Conservation (phyloP, 2,888 invertebrate species). For the Ctenicera cuprea region DNA sequence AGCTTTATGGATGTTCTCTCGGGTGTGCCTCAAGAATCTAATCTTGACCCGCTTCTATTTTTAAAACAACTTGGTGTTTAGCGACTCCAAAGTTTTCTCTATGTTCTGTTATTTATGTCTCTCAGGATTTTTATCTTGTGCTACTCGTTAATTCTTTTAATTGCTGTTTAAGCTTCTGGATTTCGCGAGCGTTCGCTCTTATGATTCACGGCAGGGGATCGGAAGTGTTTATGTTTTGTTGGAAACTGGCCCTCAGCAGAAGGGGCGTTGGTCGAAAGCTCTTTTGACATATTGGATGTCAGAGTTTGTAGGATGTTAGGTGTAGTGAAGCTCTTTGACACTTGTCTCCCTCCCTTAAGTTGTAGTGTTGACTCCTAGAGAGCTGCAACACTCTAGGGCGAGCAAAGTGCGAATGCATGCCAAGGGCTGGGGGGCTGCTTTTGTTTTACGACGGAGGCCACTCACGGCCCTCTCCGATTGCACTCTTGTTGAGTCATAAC, state of each 20-base stretch:
- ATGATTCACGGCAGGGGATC: conserved; percentile 32
- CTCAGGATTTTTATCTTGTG: conserved; percentile 30
- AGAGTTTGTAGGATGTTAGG: conserved; percentile 24
- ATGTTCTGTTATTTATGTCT: conserved; percentile 32
- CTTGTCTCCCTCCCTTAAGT: conserved; percentile 38
- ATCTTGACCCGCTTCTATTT: conserved; percentile 36
- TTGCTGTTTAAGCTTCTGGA: conserved; percentile 42
- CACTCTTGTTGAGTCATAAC: conserved; percentile 67
- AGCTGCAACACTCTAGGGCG: conserved; percentile 54
- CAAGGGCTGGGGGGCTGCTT: conserved; percentile 60
- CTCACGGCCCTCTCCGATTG: conserved; percentile 64
- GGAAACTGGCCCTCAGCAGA: conserved; percentile 19
- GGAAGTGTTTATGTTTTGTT: conserved; percentile 35
- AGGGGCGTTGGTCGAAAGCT: conserved; percentile 25
- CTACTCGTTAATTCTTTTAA: conserved; percentile 37
- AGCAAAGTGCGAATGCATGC: conserved; percentile 60
- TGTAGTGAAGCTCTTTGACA: conserved; percentile 32
- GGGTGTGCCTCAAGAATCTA: conserved; percentile 30
- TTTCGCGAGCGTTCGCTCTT: conserved; percentile 33
- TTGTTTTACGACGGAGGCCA: conserved; percentile 66
- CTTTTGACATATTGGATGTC: conserved; percentile 43
- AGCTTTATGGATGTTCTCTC: conserved; percentile 26
- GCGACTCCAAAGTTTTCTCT: conserved; percentile 29
- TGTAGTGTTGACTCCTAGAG: conserved; percentile 53
- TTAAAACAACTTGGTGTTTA: conserved; percentile 29